Conservation (phyloP, 1,140 invertebrate species). For the Araneus ventricosus region DNA sequence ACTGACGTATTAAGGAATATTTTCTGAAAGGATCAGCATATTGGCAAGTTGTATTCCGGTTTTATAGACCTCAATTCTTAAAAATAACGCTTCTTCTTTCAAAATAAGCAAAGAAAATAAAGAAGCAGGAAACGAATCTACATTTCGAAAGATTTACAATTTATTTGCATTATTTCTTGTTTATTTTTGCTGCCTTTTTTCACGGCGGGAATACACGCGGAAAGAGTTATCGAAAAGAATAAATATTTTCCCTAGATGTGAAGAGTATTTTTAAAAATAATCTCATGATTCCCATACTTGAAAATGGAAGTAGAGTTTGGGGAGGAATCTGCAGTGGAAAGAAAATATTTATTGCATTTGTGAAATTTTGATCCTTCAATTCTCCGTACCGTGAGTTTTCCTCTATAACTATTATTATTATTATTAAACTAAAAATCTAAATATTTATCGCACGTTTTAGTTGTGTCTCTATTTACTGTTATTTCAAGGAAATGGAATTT, state of each 20-base stretch:
- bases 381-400: neutral
- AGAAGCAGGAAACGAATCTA: neutral
- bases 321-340: neutral
- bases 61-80: slow-evolving; percentile 2
- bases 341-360: neutral
- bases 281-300: neutral
- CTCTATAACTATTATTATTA: neutral
- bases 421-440: neutral
- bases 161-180: neutral
- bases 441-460: neutral
- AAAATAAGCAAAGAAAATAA: neutral
- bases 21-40: neutral
- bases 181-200: no score
- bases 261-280: neutral
- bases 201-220: no score
- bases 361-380: neutral
- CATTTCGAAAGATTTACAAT: slow-evolving; percentile 47
- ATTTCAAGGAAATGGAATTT: no score
- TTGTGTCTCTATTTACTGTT: neutral
- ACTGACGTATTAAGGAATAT: neutral
- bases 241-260: neutral
- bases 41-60: neutral
- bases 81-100: neutral
- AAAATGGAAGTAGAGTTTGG: neutral
- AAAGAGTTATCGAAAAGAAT: slow-evolving; percentile 14